Evolutionary conservation across 2,888 invertebrate genomes (phyloP).

Genomic region (Nemotelus pantherinus): DNA sequence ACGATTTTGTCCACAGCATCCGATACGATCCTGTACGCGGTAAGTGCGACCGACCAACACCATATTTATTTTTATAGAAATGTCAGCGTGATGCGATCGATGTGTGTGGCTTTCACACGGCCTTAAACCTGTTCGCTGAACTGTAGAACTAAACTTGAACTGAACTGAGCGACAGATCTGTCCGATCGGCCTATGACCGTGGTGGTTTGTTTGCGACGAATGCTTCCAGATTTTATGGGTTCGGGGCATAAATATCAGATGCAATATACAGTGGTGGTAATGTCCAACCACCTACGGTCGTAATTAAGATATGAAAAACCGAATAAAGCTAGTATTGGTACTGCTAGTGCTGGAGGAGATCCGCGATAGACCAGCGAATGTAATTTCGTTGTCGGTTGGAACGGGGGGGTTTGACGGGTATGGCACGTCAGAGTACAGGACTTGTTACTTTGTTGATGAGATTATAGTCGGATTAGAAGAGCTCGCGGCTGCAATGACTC

Average conservation of each 20-base stretch:
- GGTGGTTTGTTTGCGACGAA: background rate
- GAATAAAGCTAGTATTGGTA: background rate
- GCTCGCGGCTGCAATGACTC: too few species aligned
- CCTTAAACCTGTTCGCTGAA: conserved; percentile 33
- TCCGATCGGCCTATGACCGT: background rate
- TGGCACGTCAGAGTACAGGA: background rate
- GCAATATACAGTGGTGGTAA: conserved; percentile 40
- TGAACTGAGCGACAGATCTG: too few species aligned
- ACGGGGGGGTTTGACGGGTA: background rate
- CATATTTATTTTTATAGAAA: conserved; percentile 1
- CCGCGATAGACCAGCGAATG: background rate
- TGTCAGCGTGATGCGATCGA: conserved; percentile 7
- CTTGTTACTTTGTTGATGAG: conserved; percentile 13
- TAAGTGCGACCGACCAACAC: conserved; percentile 5
- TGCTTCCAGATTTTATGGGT: conserved; percentile 37
- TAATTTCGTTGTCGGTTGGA: background rate
- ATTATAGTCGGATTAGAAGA: background rate
- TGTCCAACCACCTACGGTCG: conserved; percentile 39
- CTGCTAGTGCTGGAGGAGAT: background rate
- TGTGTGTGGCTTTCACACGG: conserved; percentile 39
- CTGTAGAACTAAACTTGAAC: background rate
- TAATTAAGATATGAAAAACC: conserved; percentile 36
- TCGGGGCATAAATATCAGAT: conserved; percentile 28
- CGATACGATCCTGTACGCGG: background rate
- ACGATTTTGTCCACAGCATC: conserved; percentile 14